phyloP scores from a whole-genome alignment of 2,797 vertebrate species.

The Hoplostethus mediterraneus region DNA sequence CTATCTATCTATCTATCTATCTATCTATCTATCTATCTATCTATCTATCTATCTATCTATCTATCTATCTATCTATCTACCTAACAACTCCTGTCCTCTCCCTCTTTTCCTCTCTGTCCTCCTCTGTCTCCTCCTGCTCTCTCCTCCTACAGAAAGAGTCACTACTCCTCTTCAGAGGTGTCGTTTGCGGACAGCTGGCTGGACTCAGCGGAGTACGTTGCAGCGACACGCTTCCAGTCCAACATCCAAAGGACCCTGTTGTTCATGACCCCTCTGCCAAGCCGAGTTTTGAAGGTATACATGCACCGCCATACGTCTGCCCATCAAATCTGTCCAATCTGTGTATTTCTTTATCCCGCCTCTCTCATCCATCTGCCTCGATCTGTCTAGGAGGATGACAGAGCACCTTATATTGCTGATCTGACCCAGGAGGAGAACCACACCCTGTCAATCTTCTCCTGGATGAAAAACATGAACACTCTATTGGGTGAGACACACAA shows the following conservation, averaged over 20 bases:
- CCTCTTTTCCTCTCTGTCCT: not conserved
- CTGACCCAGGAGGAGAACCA: slow-evolving; percentile 85
- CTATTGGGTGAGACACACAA: slow-evolving; percentile 78
- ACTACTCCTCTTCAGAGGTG: slow-evolving; percentile 81
- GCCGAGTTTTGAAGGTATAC: slow-evolving; percentile 76
- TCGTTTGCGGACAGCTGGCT: slow-evolving; percentile 83
- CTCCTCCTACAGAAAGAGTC: slow-evolving; percentile 74
- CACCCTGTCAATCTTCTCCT: slow-evolving; percentile 75
- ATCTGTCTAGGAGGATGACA: slow-evolving; percentile 62
- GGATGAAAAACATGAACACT: slow-evolving; percentile 70
- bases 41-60: not conserved
- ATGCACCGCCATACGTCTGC: not conserved
- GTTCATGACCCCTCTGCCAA: slow-evolving; percentile 84
- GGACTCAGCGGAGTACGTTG: slow-evolving; percentile 79
- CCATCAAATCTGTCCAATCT: not conserved
- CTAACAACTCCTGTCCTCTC: not conserved
- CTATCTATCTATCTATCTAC: not conserved
- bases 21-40: too few species aligned
- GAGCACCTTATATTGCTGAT: slow-evolving; percentile 76
- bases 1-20: too few species aligned
- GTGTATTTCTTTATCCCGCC: fast-evolving
- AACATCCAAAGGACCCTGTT: slow-evolving; percentile 54
- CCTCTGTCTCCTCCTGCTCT: slow-evolving; percentile 4
- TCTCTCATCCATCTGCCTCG: not conserved
- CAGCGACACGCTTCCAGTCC: slow-evolving; percentile 77